phyloP scores from a whole-genome alignment of 2,797 vertebrate species.

The Morelia viridis region DNA sequence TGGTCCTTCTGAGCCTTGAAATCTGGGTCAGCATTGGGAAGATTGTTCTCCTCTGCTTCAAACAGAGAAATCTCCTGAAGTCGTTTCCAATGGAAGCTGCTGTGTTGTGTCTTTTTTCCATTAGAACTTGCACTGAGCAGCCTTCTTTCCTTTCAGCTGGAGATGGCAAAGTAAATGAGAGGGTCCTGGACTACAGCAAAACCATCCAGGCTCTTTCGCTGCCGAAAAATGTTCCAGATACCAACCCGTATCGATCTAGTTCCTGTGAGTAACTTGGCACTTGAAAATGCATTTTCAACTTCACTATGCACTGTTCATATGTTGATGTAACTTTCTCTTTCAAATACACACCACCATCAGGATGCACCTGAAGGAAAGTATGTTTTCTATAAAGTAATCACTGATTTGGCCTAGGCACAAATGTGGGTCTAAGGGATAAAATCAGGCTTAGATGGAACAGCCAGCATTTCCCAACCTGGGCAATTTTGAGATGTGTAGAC shows the following conservation, averaged over 20 bases:
- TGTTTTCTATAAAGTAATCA: not conserved
- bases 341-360: no score
- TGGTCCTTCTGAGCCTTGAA: not conserved
- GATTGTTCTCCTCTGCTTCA: not conserved
- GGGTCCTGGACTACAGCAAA: slow-evolving; percentile 93
- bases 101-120: not conserved
- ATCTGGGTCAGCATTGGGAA: not conserved
- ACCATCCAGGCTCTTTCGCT: slow-evolving; percentile 90
- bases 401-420: not conserved
- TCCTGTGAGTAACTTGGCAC: slow-evolving; percentile 78
- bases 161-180: slow-evolving; percentile 90
- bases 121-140: not conserved
- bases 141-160: slow-evolving; percentile 80
- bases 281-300: no score
- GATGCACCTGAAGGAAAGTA: not conserved
- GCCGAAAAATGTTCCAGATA: slow-evolving; percentile 89
- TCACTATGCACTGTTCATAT: no score
- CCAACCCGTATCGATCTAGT: slow-evolving; percentile 90
- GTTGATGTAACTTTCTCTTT: not conserved
- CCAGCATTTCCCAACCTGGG: not conserved
- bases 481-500: not conserved
- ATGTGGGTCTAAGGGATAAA: not conserved
- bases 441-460: not conserved
- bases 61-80: not conserved
- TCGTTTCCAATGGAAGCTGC: not conserved